Evolutionary conservation across 2,797 vertebrate species (phyloP).

Genomic region (Astyanax mexicanus): DNA sequence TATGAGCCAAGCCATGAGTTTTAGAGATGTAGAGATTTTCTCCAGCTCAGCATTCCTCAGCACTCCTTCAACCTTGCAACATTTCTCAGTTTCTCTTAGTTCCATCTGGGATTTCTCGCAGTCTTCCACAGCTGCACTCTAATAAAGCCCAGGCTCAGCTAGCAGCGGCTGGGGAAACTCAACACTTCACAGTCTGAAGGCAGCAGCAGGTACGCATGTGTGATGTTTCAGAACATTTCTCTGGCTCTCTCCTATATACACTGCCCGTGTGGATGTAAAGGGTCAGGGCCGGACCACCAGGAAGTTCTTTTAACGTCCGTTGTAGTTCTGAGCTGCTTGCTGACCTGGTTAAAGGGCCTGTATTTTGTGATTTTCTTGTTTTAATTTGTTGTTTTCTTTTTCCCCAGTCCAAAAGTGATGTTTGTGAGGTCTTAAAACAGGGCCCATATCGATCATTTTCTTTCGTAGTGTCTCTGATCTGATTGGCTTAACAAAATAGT

Average conservation of each 20-base stretch:
- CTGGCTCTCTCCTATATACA: background rate
- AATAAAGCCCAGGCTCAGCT: constrained; percentile 19
- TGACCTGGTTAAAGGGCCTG: constrained; percentile 34
- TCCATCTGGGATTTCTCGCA: constrained; percentile 19
- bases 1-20: background rate
- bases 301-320: background rate
- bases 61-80: constrained; percentile 17
- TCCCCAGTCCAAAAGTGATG: background rate
- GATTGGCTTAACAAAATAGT: background rate
- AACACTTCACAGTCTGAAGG: constrained; percentile 25
- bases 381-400: background rate
- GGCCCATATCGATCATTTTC: no score
- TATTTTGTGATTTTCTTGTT: background rate
- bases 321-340: background rate
- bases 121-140: constrained; percentile 17
- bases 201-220: constrained; percentile 9
- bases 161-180: constrained; percentile 15
- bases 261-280: background rate
- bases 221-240: constrained; percentile 23
- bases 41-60: background rate
- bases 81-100: constrained; percentile 13
- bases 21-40: background rate
- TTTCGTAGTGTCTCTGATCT: background rate
- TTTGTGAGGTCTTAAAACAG: background rate
- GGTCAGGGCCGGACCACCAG: constrained; percentile 13